Base-by-base conservation (phyloP, 2,888 invertebrate species). In the Cenopis cana region DNA sequence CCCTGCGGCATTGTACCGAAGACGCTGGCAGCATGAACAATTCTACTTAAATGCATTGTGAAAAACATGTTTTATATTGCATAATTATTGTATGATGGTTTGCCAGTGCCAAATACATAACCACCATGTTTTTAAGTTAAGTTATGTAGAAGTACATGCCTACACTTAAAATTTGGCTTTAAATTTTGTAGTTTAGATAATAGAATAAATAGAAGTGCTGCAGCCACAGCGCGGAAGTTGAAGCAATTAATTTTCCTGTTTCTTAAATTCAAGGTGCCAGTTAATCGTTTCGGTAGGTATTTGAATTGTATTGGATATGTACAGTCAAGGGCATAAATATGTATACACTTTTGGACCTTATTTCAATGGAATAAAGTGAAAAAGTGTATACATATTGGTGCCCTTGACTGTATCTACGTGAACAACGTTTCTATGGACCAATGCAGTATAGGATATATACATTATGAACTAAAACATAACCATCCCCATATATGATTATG, bases 211-310 rank as follows among this genome's bases (percentile, higher is more conserved):
- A 18, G 11, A 57, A 12, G 6, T 57, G 57, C 18, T 18, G n/a
- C 33, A 46, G 18, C 12, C n/a, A 17, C 20, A 59, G 41, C 5
- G 20, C 20, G 59, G 59, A 59, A 59, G 41, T 46, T 59, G 59
- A 41, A 38, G 59, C 41, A 20, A 59, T 38, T 20, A n/a, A 29
- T 11, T 68, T 33, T 29, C 60, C 57, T 59, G 59, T 38, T 61
- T 71, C 41, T 41, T 54, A 59, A 24, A 59, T 57, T 18, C 38
- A 57, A 57, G 38, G 18, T 36, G 12, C n/a, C 36, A 57, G 36
- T 36, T 57, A 57, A 36, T 17, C 10, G n/a, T n/a, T 12, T 6
- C n/a, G n/a, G n/a, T n/a, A n/a, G n/a, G n/a, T n/a, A n/a, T n/a
- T n/a, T n/a, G n/a, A n/a, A n/a, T n/a, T n/a, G n/a, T n/a, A n/a